Evolutionary conservation across 2,113 vertebrate species (phyloP).

Genomic region (Chaetorhynchus papuensis): DNA sequence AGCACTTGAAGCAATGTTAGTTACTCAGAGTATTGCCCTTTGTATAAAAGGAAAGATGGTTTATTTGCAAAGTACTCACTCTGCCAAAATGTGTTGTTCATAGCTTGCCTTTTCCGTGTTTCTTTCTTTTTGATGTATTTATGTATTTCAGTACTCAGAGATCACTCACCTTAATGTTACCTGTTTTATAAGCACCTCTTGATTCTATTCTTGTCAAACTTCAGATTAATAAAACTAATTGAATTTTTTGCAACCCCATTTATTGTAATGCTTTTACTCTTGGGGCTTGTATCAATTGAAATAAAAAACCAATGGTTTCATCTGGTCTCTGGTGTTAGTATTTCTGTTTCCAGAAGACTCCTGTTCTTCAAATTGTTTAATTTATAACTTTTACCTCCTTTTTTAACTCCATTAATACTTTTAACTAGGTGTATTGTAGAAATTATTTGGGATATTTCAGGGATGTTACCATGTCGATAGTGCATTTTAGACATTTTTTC

Average conservation of each 20-base stretch:
- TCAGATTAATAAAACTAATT: constrained; percentile 14
- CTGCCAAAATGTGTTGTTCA: neutral
- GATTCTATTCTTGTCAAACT: neutral
- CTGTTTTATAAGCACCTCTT: neutral
- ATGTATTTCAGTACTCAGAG: neutral
- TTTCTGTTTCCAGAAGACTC: neutral
- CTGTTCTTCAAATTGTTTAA: neutral
- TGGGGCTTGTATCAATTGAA: neutral
- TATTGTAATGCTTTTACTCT: neutral
- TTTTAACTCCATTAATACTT: neutral
- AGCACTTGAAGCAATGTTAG: neutral
- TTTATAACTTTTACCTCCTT: neutral
- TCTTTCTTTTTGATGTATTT: neutral
- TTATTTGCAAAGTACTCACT: neutral
- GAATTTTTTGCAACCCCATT: neutral
- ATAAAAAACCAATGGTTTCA: neutral
- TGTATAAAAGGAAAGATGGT: neutral
- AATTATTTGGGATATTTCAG: neutral
- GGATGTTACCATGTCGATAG: neutral
- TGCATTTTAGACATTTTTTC: neutral
- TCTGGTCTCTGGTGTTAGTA: neutral
- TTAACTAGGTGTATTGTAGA: neutral
- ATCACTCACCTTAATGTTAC: neutral
- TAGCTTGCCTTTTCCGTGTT: neutral
- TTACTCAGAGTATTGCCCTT: neutral